Base-by-base conservation (phyloP, 2,797 vertebrate species). In the Loris lydekkerianus region DNA sequence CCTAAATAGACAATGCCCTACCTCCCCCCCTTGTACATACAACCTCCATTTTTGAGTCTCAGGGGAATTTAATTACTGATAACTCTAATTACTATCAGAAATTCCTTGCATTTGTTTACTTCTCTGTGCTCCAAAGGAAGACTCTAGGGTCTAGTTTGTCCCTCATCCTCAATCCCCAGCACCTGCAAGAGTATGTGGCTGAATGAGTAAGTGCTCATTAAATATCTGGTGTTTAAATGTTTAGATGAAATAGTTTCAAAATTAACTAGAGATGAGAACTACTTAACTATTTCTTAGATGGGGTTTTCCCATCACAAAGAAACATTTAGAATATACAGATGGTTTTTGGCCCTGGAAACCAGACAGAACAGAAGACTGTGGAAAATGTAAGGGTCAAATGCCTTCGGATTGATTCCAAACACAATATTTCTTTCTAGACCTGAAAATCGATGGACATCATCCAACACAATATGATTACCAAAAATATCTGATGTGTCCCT, bases 401-500 rank as follows among this genome's bases (percentile, higher is more conserved):
- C 0, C 6, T 25, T 25, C 23, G 90, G 90, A 7, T 94, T 29
- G 31, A 97, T 60, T 1, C 72, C 97, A 91, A 97, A 97, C 21
- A 97, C 67, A 1, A 96, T 94, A 18, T 40, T 46, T 53, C 92
- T 95, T 90, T 97, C 96, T 14, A 97, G 83, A 40, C 97, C 97
- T 67, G 97, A 94, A 92, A 97, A 97, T n/a, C 95, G 86, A 25
- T 85, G 92, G 23, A 96, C 9, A 67, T 87, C 97, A 11, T 97
- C 96, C 11, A 97, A 17, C 21, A 97, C 53, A 10, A 97, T 82
- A 29, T 10, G 20, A 82, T 93, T 53, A 46, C 5, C 10, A 10
- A 21, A 34, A 58, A 82, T 46, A 72, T 82, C 65, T 0, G 67
- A 72, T 3, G 77, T 53, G 2, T 82, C 88, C 17, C 14, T 34